Evolutionary conservation across 2,888 invertebrate genomes (phyloP).

Genomic region (Boloria euphrosyne): DNA sequence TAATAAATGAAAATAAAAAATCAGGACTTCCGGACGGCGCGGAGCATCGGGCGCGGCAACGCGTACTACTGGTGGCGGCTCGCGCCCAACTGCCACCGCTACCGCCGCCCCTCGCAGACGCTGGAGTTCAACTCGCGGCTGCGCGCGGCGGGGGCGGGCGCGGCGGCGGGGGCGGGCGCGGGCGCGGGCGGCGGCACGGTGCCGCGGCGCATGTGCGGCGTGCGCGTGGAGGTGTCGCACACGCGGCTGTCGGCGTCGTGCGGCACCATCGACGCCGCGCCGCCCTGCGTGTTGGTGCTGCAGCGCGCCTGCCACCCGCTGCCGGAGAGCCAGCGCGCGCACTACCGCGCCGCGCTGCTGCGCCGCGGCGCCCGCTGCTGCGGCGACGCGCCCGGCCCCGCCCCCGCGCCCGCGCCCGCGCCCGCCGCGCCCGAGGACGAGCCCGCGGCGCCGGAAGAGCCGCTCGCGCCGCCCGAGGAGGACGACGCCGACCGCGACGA

Average conservation of each 20-base stretch:
- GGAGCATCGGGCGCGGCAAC: slow-evolving; percentile 48
- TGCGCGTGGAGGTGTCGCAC: slow-evolving; percentile 41
- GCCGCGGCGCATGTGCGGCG: slow-evolving; percentile 38
- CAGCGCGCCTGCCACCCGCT: slow-evolving; percentile 48
- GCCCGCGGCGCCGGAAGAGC: slow-evolving; percentile 31
- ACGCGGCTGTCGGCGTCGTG: slow-evolving; percentile 83
- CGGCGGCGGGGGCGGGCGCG: slow-evolving; percentile 16
- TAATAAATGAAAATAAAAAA: too few species aligned
- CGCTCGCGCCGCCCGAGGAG: slow-evolving; percentile 24
- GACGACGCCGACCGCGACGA: slow-evolving; percentile 27
- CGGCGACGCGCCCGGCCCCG: slow-evolving; percentile 41
- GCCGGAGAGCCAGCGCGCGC: slow-evolving; percentile 53
- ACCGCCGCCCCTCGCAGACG: slow-evolving; percentile 57
- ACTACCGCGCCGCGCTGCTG: slow-evolving; percentile 52
- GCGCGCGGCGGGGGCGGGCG: slow-evolving; percentile 39
- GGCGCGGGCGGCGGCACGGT: slow-evolving; percentile 29
- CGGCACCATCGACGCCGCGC: slow-evolving; percentile 75
- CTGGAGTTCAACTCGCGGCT: slow-evolving; percentile 63
- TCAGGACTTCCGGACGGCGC: slow-evolving; percentile 40
- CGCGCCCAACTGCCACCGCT: slow-evolving; percentile 46
- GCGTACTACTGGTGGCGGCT: slow-evolving; percentile 45
- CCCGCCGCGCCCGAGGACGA: slow-evolving; percentile 38
- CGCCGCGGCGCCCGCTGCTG: slow-evolving; percentile 67
- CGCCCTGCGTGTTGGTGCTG: slow-evolving; percentile 53
- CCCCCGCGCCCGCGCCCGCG: slow-evolving; percentile 34